Conservation (phyloP, 2,888 invertebrate species). For the Ptilodon capucinus region DNA sequence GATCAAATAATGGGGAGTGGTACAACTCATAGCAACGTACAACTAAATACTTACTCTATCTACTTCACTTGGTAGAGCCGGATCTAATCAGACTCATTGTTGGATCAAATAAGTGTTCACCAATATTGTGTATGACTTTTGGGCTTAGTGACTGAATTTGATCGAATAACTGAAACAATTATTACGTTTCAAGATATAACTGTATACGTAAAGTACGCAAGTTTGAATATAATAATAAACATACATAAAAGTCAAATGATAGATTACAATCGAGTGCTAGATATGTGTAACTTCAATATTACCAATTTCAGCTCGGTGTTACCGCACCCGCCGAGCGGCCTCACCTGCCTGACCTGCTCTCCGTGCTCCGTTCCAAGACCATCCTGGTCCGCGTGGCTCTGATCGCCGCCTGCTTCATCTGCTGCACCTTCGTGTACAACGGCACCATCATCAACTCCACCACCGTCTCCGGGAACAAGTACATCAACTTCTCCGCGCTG, state of each 20-base stretch:
- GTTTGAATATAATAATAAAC: too few relatives aligned
- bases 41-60: not conserved
- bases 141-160: conserved; percentile 8
- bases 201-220: not conserved
- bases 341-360: conserved; percentile 42
- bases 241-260: too few relatives aligned
- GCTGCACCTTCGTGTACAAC: conserved; percentile 89
- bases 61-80: not conserved
- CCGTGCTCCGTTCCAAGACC: conserved; percentile 58
- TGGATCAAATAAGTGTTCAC: not conserved
- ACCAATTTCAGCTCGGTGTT: conserved; percentile 39
- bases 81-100: not conserved
- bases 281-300: too few relatives aligned
- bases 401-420: conserved; percentile 85
- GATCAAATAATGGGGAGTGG: too few relatives aligned
- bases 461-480: conserved; percentile 88
- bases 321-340: conserved; percentile 23
- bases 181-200: not conserved
- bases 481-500: conserved; percentile 88
- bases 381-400: conserved; percentile 60
- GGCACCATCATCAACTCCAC: conserved; percentile 90
- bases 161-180: not conserved
- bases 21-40: too few relatives aligned
- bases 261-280: not conserved
- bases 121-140: not conserved